These are phyloP conservation scores for Eriosoma lanigerum DNA, from an alignment of 1,140 invertebrate genomes.

Conservation along the genomic window DNA sequence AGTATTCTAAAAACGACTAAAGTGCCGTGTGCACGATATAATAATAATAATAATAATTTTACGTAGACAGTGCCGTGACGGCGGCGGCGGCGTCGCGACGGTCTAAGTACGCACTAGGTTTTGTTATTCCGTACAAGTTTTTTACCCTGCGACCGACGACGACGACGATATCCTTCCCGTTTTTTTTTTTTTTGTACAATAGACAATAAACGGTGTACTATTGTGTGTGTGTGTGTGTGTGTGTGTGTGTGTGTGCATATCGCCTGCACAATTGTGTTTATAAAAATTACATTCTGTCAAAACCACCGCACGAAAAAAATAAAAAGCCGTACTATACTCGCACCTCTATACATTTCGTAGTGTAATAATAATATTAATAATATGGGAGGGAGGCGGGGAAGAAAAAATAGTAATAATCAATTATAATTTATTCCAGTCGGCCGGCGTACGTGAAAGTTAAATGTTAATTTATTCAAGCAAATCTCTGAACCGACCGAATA, in stretches of 20 bases:
- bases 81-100: not conserved
- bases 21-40: conserved; percentile 8
- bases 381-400: too few relatives aligned
- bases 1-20: conserved; percentile 16
- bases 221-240: not conserved
- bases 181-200: conserved; percentile 10
- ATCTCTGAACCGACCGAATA: not conserved
- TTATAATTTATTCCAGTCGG: conserved; percentile 21
- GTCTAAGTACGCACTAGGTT: not conserved
- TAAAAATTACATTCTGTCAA: conserved; percentile 29
- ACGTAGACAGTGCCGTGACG: not conserved
- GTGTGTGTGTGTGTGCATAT: not conserved
- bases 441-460: not conserved
- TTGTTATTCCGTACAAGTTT: conserved; percentile 32
- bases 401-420: conserved; percentile 21
- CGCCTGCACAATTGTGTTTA: conserved; percentile 14
- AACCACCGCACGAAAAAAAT: not conserved
- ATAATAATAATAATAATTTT: too few relatives aligned
- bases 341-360: too few relatives aligned
- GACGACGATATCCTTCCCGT: conserved; percentile 25
- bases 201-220: conserved; percentile 26
- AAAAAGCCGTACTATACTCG: not conserved
- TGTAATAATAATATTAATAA: too few relatives aligned
- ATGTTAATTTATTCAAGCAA: not conserved
- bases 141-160: conserved; percentile 28